Percentiles rank a stretch among this genome's conserved stretches.
phyloP scores from a whole-genome alignment of 2,888 invertebrate genomes.

The Drosophila maculinotata region DNA sequence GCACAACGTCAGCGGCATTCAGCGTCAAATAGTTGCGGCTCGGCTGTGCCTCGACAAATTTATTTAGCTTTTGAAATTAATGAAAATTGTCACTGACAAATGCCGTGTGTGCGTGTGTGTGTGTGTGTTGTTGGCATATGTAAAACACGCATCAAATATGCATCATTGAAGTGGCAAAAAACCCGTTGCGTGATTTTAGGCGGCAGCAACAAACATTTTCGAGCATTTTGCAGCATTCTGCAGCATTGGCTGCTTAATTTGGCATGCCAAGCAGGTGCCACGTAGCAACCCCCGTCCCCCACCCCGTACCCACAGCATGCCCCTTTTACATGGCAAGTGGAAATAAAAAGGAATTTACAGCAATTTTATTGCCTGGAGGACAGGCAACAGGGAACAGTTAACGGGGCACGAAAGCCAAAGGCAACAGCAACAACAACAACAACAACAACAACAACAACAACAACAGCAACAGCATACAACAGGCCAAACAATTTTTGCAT shows the following conservation, averaged over 20 bases:
- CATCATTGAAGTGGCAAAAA: constrained; percentile 51
- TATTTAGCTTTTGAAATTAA: constrained; percentile 74
- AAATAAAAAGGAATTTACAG: constrained; percentile 71
- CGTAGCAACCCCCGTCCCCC: neutral
- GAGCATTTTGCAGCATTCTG: too few species aligned
- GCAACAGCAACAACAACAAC: neutral
- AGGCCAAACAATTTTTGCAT: constrained; percentile 55
- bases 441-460: neutral
- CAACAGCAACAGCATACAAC: too few species aligned
- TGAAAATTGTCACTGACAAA: constrained; percentile 80
- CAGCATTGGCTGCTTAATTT: constrained; percentile 59
- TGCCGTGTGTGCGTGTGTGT: constrained; percentile 14
- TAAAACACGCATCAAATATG: constrained; percentile 63
- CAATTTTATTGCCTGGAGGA: constrained; percentile 63
- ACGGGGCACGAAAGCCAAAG: constrained; percentile 11
- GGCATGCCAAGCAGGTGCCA: constrained; percentile 74
- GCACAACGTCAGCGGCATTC: constrained; percentile 20
- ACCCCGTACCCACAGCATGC: constrained; percentile 8
- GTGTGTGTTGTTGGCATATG: constrained; percentile 39
- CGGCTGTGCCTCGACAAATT: constrained; percentile 57
- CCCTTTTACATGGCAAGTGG: constrained; percentile 41
- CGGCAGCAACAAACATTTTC: constrained; percentile 37
- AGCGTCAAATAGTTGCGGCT: constrained; percentile 51
- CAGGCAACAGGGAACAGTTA: constrained; percentile 44
- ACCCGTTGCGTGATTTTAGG: constrained; percentile 58